Base-by-base conservation (phyloP, 2,888 invertebrate species). In the Drosophila ustulata region DNA sequence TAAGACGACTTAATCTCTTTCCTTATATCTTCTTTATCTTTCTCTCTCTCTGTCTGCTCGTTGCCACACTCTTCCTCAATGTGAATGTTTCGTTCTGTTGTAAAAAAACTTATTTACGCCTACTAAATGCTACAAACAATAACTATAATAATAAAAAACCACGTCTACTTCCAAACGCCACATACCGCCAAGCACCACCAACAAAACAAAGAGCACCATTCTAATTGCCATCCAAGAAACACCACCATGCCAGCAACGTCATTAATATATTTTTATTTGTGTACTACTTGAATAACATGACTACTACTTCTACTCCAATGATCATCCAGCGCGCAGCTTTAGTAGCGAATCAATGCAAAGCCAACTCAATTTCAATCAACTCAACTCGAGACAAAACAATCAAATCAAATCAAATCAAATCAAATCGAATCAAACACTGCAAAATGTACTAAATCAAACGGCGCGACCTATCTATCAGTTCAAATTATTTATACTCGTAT, bases 361-460 rank as follows among this genome's bases (percentile, higher is more conserved):
- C 43, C 50, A 67, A 75, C 41, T 32, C 25, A 41, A 39, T 43
- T 25, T 56, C 46, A 7, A 47, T 47, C n/a, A 72, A 53, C 32
- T 56, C 49, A 75, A 62, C 43, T 55, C 58, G 18, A 18, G 18
- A 18, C 18, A 18, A 18, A 26, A 75, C 4, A 57, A 32, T 41
- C 61, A 59, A 53, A 43, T 59, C 70, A 49, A 70, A 6, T 53
- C 53, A 11, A n/a, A n/a, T n/a, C n/a, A n/a, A 45, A 2, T 57
- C 50, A 58, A 58, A 67, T 71, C 76, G 43, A 66, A 63, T 75
- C 71, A 64, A 66, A 75, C 74, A 75, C 74, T 63, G 73, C 80
- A 77, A 76, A 63, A 70, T 56, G 66, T 86, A 86, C 80, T 80
- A 75, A 83, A 86, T 56, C 65, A 47, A 69, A 76, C 61, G 80